A percentile compares a stretch with the other conserved stretches of the same genome.
These are phyloP conservation scores for Odocoileus virginianus DNA, from an alignment of 2,113 vertebrate genomes.

Conservation along the genomic window DNA sequence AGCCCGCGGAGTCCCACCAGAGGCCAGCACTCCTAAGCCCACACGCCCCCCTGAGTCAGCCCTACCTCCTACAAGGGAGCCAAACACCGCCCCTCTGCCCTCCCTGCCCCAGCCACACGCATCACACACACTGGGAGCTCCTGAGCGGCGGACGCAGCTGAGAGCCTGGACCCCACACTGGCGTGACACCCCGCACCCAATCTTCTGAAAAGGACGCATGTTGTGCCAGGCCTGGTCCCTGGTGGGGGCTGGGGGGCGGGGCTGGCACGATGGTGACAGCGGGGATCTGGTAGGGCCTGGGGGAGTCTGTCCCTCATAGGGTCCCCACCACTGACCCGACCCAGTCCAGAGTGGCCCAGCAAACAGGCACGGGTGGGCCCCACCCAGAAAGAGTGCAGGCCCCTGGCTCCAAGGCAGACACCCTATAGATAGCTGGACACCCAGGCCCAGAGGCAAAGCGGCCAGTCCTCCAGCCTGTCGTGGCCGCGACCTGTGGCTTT, in stretches of 20 bases:
- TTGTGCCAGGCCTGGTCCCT: accelerated
- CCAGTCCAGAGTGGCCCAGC: neutral
- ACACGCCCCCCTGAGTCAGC: accelerated
- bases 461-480: neutral
- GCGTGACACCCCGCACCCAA: accelerated
- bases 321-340: neutral
- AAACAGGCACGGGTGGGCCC: neutral
- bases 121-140: accelerated
- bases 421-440: neutral
- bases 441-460: neutral
- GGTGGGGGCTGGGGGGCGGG: accelerated
- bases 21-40: neutral
- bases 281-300: neutral
- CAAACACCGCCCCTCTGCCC: accelerated
- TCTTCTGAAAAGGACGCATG: accelerated
- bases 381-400: neutral
- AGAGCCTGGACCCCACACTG: neutral
- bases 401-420: neutral
- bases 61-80: neutral
- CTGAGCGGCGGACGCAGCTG: neutral
- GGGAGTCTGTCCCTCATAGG: neutral
- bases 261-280: neutral
- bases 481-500: accelerated
- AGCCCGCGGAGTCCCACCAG: neutral
- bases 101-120: accelerated